Conservation (phyloP, 2,113 vertebrate genomes). For the Apodemus speciosus region DNA sequence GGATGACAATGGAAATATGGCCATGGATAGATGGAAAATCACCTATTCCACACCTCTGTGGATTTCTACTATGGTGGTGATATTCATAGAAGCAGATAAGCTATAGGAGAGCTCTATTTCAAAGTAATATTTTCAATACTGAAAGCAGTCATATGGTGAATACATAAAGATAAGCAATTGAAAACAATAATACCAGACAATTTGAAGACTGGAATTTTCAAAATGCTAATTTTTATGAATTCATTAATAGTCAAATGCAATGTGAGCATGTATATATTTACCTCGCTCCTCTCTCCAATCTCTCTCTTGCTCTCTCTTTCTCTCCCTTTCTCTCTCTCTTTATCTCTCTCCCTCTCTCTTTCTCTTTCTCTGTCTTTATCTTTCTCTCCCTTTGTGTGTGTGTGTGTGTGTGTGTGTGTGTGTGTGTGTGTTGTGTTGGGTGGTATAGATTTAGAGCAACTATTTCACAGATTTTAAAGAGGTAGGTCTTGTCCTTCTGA, state of each 20-base stretch:
- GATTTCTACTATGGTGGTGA: not conserved
- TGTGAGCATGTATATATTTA: not conserved
- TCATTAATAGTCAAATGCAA: not conserved
- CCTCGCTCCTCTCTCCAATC: too few species aligned
- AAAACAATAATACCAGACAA: not conserved
- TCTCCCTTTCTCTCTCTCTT: too few species aligned
- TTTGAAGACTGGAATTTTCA: not conserved
- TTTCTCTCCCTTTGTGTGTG: not conserved
- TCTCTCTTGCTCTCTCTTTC: too few species aligned
- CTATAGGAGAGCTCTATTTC: not conserved
- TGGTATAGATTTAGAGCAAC: not conserved
- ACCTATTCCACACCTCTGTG: too few species aligned
- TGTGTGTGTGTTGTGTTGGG: not conserved
- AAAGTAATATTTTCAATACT: not conserved
- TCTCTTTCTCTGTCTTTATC: too few species aligned
- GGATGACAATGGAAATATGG: not conserved
- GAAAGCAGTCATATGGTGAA: not conserved
- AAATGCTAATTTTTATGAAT: not conserved
- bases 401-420: too few species aligned
- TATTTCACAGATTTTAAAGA: not conserved
- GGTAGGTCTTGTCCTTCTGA: not conserved
- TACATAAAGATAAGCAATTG: not conserved
- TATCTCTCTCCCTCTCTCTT: too few species aligned
- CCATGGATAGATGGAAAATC: rapidly evolving
- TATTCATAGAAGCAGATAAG: not conserved